phyloP scores from a whole-genome alignment of 2,797 vertebrate species.

The Scomberomorus guttatus region DNA sequence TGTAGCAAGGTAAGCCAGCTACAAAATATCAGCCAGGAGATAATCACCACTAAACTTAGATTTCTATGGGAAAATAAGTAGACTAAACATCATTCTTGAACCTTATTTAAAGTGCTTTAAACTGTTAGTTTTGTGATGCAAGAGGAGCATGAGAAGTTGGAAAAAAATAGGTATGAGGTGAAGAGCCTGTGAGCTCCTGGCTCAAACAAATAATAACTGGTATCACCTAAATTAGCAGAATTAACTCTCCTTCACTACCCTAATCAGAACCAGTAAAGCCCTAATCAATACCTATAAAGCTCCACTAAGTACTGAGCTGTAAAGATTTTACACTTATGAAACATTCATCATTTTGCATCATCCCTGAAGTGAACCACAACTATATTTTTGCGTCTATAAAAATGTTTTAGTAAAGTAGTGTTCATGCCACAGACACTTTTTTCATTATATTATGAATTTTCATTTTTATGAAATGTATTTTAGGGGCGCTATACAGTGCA shows the following conservation, averaged over 20 bases:
- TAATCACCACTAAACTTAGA: constrained; percentile 25
- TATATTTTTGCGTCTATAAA: no score
- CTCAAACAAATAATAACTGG: not conserved
- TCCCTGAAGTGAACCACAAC: no score
- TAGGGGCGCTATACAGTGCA: no score
- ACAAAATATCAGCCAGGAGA: constrained; percentile 41
- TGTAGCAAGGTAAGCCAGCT: constrained; percentile 7
- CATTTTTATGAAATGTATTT: no score
- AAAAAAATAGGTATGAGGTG: not conserved
- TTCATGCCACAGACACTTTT: no score
- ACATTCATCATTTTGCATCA: no score
- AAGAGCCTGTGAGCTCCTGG: not conserved
- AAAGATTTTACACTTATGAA: no score
- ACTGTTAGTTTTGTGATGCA: not conserved
- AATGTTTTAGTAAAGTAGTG: no score
- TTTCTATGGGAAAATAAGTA: constrained; percentile 18
- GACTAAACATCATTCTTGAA: constrained; percentile 13
- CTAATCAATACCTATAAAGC: no score
- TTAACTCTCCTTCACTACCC: not conserved
- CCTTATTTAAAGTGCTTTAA: not conserved
- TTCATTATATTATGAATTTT: no score
- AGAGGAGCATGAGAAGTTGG: not conserved
- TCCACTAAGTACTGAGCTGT: not conserved
- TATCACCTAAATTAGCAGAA: not conserved
- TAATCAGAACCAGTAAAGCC: no score